Conservation (phyloP, 2,113 vertebrate genomes). For the Podocnemis expansa region DNA sequence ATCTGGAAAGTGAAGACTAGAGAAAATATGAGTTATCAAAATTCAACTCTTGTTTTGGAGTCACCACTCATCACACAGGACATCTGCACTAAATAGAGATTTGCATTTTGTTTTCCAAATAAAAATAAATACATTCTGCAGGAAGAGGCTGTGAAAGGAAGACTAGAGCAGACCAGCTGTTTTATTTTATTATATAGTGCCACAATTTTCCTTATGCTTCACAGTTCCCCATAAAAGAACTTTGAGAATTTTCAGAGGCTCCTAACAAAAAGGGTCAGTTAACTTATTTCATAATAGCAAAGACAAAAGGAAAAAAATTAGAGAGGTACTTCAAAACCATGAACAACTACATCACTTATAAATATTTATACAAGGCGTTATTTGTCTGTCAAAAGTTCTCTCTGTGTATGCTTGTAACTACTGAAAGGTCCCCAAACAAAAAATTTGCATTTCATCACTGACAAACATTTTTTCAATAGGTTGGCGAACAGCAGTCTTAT, state of each 20-base stretch:
- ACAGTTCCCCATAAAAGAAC: neutral
- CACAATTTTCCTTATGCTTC: neutral
- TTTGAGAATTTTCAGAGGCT: neutral
- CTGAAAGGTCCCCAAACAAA: neutral
- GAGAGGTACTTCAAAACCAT: neutral
- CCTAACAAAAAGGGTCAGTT: neutral
- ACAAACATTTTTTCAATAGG: neutral
- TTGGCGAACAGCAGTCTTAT: neutral
- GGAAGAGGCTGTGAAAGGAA: neutral
- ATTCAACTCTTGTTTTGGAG: neutral
- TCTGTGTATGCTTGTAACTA: neutral
- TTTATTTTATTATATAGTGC: neutral
- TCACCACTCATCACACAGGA: neutral
- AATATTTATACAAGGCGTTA: fast-evolving
- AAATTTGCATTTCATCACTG: neutral
- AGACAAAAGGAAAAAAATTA: neutral
- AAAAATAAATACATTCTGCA: neutral
- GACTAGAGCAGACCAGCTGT: neutral
- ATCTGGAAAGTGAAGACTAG: neutral
- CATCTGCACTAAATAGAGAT: neutral
- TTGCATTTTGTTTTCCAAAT: neutral
- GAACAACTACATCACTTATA: neutral
- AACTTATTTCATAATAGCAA: neutral
- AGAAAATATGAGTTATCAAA: neutral
- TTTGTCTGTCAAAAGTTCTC: fast-evolving